Percentiles rank a stretch among this genome's conserved stretches.
These are phyloP conservation scores for Cassiopea andromeda DNA, from an alignment of 30 jellyfish, hydroid and myxozoan species.

Conservation along the genomic window DNA sequence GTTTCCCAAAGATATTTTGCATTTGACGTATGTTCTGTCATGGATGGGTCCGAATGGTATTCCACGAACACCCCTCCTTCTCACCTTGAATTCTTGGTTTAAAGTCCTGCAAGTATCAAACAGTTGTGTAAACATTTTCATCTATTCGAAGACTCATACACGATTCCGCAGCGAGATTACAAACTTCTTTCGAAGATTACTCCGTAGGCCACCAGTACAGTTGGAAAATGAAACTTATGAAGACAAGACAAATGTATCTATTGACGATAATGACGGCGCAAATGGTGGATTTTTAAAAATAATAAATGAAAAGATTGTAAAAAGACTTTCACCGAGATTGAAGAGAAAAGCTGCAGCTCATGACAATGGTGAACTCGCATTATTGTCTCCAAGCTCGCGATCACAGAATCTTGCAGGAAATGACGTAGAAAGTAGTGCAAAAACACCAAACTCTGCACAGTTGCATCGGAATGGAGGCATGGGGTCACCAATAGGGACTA, in stretches of 20 bases:
- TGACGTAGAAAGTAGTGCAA: background rate
- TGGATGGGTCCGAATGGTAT: conserved; percentile 71
- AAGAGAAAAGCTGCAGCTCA: background rate
- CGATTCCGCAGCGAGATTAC: conserved; percentile 19
- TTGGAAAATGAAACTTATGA: conserved; percentile 10
- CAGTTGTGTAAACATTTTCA: conserved; percentile 79
- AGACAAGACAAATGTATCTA: conserved; percentile 1
- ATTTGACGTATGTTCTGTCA: conserved; percentile 57
- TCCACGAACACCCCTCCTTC: conserved; percentile 23
- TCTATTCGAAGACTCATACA: conserved; percentile 73
- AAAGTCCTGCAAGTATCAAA: conserved; percentile 73
- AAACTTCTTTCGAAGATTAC: conserved; percentile 7
- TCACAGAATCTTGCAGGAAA: background rate
- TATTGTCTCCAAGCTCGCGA: conserved; percentile 14
- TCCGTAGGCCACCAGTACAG: conserved; percentile 12
- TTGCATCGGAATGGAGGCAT: background rate
- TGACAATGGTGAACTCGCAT: conserved; percentile 8
- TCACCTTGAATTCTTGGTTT: conserved; percentile 56
- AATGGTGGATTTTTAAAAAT: conserved; percentile 2
- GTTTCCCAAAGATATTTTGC: conserved; percentile 83
- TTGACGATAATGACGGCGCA: conserved; percentile 2
- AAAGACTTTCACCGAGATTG: conserved; percentile 4
- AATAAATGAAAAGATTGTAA: conserved; percentile 3
- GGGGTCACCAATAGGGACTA: background rate
- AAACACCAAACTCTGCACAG: background rate